phyloP scores from a whole-genome alignment of 2,113 vertebrate species.

The Halichoerus grypus region DNA sequence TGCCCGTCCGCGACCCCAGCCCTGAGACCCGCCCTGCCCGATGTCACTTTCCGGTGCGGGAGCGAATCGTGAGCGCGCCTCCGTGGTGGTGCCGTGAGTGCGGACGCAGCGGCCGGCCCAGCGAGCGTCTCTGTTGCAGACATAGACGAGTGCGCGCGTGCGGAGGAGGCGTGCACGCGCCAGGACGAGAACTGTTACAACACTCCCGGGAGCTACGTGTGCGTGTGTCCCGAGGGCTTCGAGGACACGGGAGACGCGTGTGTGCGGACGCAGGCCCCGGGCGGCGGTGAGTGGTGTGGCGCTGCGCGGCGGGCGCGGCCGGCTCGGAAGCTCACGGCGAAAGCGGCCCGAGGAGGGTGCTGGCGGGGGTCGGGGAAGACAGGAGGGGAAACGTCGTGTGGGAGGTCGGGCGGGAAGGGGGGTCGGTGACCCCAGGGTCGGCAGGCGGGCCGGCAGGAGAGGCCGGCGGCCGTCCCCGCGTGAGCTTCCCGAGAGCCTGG shows the following conservation, averaged over 20 bases:
- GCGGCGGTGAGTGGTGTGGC: slow-evolving; percentile 83
- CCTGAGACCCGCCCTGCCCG: accelerated
- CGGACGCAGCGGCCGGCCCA: accelerated
- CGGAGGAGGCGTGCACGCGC: slow-evolving; percentile 85
- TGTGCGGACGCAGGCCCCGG: slow-evolving; percentile 77
- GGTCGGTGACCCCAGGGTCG: not conserved
- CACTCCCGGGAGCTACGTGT: slow-evolving; percentile 91
- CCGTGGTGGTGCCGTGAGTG: accelerated
- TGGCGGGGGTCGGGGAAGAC: accelerated
- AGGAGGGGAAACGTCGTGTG: accelerated
- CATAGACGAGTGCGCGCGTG: slow-evolving; percentile 91
- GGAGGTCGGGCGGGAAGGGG: too few species aligned
- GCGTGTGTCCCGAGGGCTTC: slow-evolving; percentile 89
- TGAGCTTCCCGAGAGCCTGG: not conserved
- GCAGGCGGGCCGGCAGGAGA: not conserved
- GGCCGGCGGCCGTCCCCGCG: too few species aligned
- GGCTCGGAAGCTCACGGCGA: accelerated
- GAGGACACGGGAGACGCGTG: slow-evolving; percentile 91
- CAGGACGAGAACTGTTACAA: slow-evolving; percentile 93
- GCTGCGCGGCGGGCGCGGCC: accelerated
- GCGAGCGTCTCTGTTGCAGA: slow-evolving; percentile 83
- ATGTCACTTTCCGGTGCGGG: accelerated
- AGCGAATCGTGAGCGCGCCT: accelerated
- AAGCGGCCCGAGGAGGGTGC: not conserved
- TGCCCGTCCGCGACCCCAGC: accelerated